A percentile compares a stretch with the other conserved stretches of the same genome.
These are phyloP conservation scores for Dioctria linearis DNA, from an alignment of 2,888 invertebrate genomes.

Conservation along the genomic window DNA sequence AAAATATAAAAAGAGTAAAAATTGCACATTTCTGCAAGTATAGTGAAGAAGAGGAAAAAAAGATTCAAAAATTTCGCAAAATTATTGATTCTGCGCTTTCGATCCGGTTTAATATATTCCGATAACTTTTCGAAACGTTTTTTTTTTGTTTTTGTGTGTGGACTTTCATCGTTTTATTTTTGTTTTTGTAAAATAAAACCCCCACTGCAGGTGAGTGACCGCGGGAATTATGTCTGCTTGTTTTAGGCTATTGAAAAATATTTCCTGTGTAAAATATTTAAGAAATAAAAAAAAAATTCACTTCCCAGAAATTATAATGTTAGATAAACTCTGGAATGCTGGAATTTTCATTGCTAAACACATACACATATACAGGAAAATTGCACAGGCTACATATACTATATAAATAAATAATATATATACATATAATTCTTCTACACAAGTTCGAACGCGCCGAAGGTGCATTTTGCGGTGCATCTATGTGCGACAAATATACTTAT, in stretches of 20 bases:
- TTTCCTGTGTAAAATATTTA: neutral
- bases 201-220: too few relatives aligned
- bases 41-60: neutral
- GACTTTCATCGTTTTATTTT: neutral
- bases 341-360: conserved; percentile 35
- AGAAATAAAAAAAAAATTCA: neutral
- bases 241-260: too few relatives aligned
- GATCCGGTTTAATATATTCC: neutral
- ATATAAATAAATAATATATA: too few relatives aligned
- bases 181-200: neutral
- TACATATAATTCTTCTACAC: too few relatives aligned
- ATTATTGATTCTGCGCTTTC: conserved; percentile 49
- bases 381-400: conserved; percentile 22
- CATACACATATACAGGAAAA: neutral
- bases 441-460: neutral
- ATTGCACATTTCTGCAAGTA: neutral
- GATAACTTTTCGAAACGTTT: too few relatives aligned
- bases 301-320: conserved; percentile 11
- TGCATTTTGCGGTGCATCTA: conserved; percentile 39
- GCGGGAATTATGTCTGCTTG: too few relatives aligned
- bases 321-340: conserved; percentile 29
- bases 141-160: too few relatives aligned
- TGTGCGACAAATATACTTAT: neutral
- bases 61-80: conserved; percentile 22
- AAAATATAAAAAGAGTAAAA: neutral